Evolutionary conservation across 2,888 invertebrate genomes (phyloP).

Genomic region (Conus canariensis): DNA sequence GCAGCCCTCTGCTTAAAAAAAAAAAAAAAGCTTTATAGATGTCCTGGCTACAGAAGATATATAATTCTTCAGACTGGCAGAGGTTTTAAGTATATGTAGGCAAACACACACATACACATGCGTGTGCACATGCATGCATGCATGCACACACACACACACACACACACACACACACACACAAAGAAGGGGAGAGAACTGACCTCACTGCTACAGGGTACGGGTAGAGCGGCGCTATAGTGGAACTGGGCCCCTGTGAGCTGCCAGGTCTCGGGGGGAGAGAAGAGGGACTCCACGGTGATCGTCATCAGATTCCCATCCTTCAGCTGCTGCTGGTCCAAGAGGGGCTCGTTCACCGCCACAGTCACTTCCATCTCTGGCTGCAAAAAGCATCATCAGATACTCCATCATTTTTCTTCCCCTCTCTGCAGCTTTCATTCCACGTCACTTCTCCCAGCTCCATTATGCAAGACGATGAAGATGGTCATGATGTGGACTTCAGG

Average conservation of each 20-base stretch:
- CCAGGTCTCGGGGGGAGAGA: conserved; percentile 77
- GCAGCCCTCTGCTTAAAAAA: too few species aligned
- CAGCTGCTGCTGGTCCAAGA: conserved; percentile 67
- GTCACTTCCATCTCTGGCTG: conserved; percentile 76
- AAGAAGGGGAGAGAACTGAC: conserved; percentile 56
- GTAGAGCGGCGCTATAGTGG: conserved; percentile 72
- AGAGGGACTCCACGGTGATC: conserved; percentile 75
- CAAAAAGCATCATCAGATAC: conserved; percentile 11
- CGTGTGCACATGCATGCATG: not conserved
- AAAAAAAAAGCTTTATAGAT: too few species aligned
- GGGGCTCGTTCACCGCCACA: conserved; percentile 72
- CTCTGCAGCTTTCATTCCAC: too few species aligned
- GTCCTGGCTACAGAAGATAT: too few species aligned
- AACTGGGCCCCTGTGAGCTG: conserved; percentile 69
- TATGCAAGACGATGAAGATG: too few species aligned
- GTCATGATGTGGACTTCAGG: too few species aligned
- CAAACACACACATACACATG: conserved; percentile 8
- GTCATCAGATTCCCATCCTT: conserved; percentile 73
- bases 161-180: not conserved
- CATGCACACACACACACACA: not conserved
- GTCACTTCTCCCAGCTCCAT: too few species aligned
- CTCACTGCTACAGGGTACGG: conserved; percentile 74
- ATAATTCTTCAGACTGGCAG: too few species aligned
- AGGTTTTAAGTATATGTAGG: too few species aligned
- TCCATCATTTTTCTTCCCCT: too few species aligned